Percentiles rank a stretch among this genome's conserved stretches.
These are phyloP conservation scores for Erpetoichthys calabaricus DNA, from an alignment of 2,797 vertebrate species.

Conservation along the genomic window DNA sequence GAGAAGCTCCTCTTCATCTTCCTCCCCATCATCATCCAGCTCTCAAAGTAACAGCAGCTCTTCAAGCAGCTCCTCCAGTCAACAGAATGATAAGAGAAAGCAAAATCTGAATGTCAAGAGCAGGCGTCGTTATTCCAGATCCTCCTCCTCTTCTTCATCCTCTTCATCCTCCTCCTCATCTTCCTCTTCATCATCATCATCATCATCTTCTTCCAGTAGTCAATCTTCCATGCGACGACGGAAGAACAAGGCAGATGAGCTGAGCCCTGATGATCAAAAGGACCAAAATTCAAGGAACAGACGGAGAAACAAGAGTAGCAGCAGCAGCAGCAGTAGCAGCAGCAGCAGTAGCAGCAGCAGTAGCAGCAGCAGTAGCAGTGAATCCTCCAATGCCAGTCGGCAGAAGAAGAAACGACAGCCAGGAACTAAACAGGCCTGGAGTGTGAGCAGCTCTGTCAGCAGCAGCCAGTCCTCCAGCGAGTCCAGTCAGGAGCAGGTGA, in stretches of 20 bases:
- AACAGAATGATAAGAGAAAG: conserved; percentile 7
- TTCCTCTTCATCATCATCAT: conserved; percentile 20
- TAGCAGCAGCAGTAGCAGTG: conserved; percentile 5
- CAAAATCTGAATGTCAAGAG: not conserved
- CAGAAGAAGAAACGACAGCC: not conserved
- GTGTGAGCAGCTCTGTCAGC: not conserved
- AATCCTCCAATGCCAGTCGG: not conserved
- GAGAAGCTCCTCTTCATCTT: not conserved
- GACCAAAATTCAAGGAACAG: not conserved
- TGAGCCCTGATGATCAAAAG: not conserved
- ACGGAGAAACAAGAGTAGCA: not conserved
- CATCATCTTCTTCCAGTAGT: conserved; percentile 10
- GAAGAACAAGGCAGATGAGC: not conserved
- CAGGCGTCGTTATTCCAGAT: conserved; percentile 10
- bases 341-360: not conserved
- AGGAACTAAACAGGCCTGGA: not conserved
- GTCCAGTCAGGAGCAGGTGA: not conserved
- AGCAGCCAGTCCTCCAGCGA: not conserved
- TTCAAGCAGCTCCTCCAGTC: conserved; percentile 2
- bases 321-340: not conserved
- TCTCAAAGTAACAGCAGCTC: conserved; percentile 1
- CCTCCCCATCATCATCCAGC: not conserved
- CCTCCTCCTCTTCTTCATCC: conserved; percentile 15
- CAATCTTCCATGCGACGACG: not conserved
- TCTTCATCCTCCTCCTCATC: conserved; percentile 7